These are phyloP conservation scores for Mesochorus sp. DNA, from an alignment of 2,888 invertebrate species.

Conservation along the genomic window DNA sequence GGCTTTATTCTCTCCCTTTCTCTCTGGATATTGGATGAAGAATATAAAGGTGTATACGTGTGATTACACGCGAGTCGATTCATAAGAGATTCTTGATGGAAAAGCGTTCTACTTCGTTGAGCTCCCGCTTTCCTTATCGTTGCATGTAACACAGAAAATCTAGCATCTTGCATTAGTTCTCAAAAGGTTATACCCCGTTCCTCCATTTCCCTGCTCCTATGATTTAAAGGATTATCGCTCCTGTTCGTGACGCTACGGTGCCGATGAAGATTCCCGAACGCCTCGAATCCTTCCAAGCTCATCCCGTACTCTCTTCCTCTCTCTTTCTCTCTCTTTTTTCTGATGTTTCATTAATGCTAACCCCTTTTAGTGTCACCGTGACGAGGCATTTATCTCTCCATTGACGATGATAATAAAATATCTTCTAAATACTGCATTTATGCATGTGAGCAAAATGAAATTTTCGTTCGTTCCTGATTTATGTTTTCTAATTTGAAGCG, in stretches of 20 bases:
- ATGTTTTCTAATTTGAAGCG: no score
- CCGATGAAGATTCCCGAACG: conserved; percentile 55
- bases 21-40: background rate
- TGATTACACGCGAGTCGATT: conserved; percentile 31
- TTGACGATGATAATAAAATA: background rate
- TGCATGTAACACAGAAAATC: background rate
- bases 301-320: conserved; percentile 34
- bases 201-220: conserved; percentile 2
- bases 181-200: background rate
- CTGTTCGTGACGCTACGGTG: conserved; percentile 58
- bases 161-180: background rate
- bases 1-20: background rate
- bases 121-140: background rate
- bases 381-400: conserved; percentile 4
- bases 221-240: conserved; percentile 39
- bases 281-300: conserved; percentile 44
- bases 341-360: background rate
- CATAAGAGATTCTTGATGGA: conserved; percentile 44
- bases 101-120: background rate
- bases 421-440: background rate
- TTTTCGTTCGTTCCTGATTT: background rate
- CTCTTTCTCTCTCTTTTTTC: no score
- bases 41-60: conserved; percentile 16
- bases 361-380: conserved; percentile 19
- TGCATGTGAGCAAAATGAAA: background rate